phyloP scores from a whole-genome alignment of 2,888 invertebrate species.

The Branchipolynoe longqiensis region DNA sequence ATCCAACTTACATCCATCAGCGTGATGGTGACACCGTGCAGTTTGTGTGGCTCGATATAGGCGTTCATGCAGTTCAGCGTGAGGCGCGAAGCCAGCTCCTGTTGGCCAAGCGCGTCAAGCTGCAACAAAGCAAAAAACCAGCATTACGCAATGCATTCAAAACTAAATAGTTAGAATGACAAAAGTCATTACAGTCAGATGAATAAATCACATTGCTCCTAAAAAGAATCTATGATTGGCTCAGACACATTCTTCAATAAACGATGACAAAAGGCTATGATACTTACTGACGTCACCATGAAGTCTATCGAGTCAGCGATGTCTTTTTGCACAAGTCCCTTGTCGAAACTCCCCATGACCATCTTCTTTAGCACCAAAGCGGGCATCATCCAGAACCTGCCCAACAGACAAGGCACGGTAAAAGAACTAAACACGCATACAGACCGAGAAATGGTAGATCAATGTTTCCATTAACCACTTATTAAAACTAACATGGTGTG shows the following conservation, averaged over 20 bases:
- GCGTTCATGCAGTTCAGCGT: slow-evolving; percentile 92
- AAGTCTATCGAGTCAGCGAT: slow-evolving; percentile 94
- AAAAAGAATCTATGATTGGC: too few species aligned
- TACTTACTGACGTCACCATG: slow-evolving; percentile 87
- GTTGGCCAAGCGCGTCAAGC: slow-evolving; percentile 91
- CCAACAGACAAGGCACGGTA: too few species aligned
- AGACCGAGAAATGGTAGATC: too few species aligned
- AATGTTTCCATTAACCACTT: too few species aligned
- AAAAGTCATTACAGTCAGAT: too few species aligned
- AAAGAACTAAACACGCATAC: too few species aligned
- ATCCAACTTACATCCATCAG: slow-evolving; percentile 88
- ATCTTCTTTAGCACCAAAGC: slow-evolving; percentile 91
- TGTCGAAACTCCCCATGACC: slow-evolving; percentile 93
- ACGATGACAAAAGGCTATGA: background rate
- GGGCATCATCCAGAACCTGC: slow-evolving; percentile 92
- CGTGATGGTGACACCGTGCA: slow-evolving; percentile 87
- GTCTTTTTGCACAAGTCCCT: slow-evolving; percentile 86
- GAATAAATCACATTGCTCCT: too few species aligned
- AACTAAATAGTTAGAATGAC: too few species aligned
- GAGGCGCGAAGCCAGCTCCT: slow-evolving; percentile 91
- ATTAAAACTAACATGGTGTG: too few species aligned
- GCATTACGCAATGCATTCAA: too few species aligned
- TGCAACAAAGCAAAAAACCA: slow-evolving; percentile 79
- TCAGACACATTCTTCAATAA: too few species aligned
- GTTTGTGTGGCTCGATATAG: slow-evolving; percentile 89